Conservation (phyloP, 1,140 invertebrate genomes). For the Telenomus remus region DNA sequence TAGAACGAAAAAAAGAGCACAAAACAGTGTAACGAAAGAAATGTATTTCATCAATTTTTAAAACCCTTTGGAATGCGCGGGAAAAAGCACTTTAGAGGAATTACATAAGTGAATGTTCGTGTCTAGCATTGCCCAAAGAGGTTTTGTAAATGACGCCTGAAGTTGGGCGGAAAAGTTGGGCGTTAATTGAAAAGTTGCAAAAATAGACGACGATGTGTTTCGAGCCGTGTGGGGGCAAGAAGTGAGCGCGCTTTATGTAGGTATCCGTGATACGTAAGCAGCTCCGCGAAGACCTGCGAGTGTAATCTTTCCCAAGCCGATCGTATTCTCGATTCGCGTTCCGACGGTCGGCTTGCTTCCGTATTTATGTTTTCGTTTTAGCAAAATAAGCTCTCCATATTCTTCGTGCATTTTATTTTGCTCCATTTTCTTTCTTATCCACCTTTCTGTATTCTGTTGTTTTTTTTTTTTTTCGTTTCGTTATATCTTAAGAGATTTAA, state of each 20-base stretch:
- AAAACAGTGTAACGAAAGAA: too few species aligned
- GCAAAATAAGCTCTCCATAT: slow-evolving; percentile 6
- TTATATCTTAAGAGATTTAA: too few species aligned
- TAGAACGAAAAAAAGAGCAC: too few species aligned
- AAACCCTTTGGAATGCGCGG: too few species aligned
- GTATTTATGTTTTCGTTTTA: slow-evolving; percentile 41
- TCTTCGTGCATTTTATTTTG: neutral
- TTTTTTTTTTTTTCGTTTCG: neutral
- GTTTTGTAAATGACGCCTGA: slow-evolving; percentile 41
- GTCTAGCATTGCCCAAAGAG: slow-evolving; percentile 26
- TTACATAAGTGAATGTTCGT: slow-evolving; percentile 42
- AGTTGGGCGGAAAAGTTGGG: slow-evolving; percentile 38
- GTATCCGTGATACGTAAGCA: slow-evolving; percentile 55
- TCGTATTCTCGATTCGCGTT: slow-evolving; percentile 36
- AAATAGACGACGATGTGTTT: slow-evolving; percentile 25
- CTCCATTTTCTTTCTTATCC: neutral
- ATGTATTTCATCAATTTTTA: too few species aligned
- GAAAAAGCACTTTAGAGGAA: slow-evolving; percentile 9
- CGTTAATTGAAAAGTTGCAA: slow-evolving; percentile 55
- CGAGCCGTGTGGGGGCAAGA: neutral
- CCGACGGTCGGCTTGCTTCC: slow-evolving; percentile 15
- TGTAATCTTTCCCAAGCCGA: slow-evolving; percentile 59
- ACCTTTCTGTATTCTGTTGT: neutral
- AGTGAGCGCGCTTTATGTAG: slow-evolving; percentile 22
- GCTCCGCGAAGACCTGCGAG: slow-evolving; percentile 59